Evolutionary conservation across 2,888 invertebrate genomes (phyloP).

Genomic region (Conus canariensis): DNA sequence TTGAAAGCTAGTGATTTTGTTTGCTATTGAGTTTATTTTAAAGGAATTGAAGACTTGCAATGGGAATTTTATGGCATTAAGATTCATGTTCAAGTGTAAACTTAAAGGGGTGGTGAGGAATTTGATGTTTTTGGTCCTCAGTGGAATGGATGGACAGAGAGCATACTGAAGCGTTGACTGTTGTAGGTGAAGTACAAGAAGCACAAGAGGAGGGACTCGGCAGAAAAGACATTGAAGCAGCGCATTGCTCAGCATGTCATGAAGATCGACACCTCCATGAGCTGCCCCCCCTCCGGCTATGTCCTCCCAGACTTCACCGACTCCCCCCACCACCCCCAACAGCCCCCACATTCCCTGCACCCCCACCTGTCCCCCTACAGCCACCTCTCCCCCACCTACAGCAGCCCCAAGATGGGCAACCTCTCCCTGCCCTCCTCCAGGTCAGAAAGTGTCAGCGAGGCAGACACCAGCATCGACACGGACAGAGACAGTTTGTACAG

Average conservation of each 20-base stretch:
- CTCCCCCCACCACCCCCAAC: not conserved
- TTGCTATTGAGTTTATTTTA: too few relatives aligned
- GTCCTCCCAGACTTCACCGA: slow-evolving; percentile 8
- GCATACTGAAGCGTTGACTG: too few relatives aligned
- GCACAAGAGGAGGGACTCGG: slow-evolving; percentile 88
- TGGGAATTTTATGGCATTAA: too few relatives aligned
- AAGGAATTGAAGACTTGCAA: too few relatives aligned
- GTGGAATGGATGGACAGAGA: too few relatives aligned
- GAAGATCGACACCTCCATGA: slow-evolving; percentile 20
- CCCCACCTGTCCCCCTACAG: not conserved
- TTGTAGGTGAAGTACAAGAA: slow-evolving; percentile 95
- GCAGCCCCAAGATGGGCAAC: slow-evolving; percentile 23
- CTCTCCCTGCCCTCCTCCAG: not conserved
- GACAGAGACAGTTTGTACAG: slow-evolving; percentile 34
- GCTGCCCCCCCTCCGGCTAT: not conserved
- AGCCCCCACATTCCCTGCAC: not conserved
- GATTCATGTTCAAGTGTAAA: too few relatives aligned
- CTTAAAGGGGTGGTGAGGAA: too few relatives aligned
- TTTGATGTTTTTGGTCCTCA: too few relatives aligned
- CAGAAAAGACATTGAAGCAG: slow-evolving; percentile 57
- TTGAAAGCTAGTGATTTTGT: too few relatives aligned
- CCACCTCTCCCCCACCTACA: slow-evolving; percentile 12
- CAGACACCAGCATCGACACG: slow-evolving; percentile 13
- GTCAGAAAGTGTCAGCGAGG: slow-evolving; percentile 39
- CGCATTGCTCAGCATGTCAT: slow-evolving; percentile 50